Evolutionary conservation across 2,113 vertebrate species (phyloP).

Genomic region (Larimichthys polyactis): DNA sequence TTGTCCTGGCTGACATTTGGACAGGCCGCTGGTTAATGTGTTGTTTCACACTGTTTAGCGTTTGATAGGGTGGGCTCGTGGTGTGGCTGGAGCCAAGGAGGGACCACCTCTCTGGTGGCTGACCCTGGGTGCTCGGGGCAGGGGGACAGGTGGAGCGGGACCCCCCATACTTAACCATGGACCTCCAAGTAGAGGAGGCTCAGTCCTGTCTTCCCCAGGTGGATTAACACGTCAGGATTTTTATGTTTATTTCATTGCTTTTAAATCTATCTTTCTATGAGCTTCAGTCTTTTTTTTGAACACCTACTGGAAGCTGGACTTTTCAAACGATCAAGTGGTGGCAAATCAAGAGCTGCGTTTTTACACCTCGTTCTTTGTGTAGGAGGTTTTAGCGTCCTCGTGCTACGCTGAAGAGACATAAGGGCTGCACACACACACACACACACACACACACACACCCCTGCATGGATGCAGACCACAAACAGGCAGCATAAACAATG

Average conservation of each 20-base stretch:
- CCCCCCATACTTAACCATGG: conserved; percentile 68
- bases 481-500: conserved; percentile 81
- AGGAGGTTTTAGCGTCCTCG: conserved; percentile 50
- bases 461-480: conserved; percentile 70
- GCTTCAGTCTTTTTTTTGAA: neutral
- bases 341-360: conserved; percentile 46
- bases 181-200: conserved; percentile 65
- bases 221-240: neutral
- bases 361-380: conserved; percentile 38
- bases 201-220: conserved; percentile 20
- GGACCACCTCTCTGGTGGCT: conserved; percentile 75
- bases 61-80: conserved; percentile 69
- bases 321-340: conserved; percentile 1
- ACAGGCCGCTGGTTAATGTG: conserved; percentile 77
- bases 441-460: conserved; percentile 13
- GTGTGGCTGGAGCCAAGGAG: conserved; percentile 62
- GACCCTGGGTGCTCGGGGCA: conserved; percentile 73
- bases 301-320: neutral
- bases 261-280: neutral
- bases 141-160: conserved; percentile 78
- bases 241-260: neutral
- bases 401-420: conserved; percentile 60
- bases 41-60: conserved; percentile 84
- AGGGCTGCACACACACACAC: conserved; percentile 42
- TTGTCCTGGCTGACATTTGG: conserved; percentile 78